Percentiles rank a stretch among this genome's conserved stretches.
phyloP scores from a whole-genome alignment of 2,113 vertebrate species.

The Equus przewalskii region DNA sequence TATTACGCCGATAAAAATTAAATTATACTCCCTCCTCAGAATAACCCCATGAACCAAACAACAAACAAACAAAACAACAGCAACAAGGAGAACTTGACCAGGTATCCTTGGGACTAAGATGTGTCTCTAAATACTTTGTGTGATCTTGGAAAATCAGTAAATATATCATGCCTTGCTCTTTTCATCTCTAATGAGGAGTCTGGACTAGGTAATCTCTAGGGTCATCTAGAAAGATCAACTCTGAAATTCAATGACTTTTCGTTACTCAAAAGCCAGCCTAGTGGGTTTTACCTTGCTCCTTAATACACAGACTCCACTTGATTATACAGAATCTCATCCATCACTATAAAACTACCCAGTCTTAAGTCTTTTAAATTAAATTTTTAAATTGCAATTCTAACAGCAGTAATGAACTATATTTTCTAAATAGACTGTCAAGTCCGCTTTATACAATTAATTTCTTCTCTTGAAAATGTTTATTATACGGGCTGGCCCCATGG shows the following conservation, averaged over 20 bases:
- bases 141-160: background rate
- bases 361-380: background rate
- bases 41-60: background rate
- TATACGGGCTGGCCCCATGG: background rate
- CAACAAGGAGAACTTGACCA: background rate
- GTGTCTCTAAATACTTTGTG: background rate
- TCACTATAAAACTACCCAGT: background rate
- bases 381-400: constrained; percentile 34
- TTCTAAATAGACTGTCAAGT: background rate
- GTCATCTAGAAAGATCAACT: background rate
- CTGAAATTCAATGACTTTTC: constrained; percentile 1
- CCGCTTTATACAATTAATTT: constrained; percentile 24
- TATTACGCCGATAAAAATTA: background rate
- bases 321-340: background rate
- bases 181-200: background rate
- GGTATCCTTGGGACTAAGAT: background rate
- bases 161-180: background rate
- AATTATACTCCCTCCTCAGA: background rate
- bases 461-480: constrained; percentile 17
- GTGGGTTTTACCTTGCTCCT: background rate
- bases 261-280: background rate
- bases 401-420: background rate
- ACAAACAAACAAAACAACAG: background rate
- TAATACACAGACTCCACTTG: background rate
- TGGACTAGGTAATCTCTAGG: background rate